Evolutionary conservation across 2,888 invertebrate genomes (phyloP), one percentile per base, ranked within the genome.

Genomic region (Choreutis nemorana): DNA sequence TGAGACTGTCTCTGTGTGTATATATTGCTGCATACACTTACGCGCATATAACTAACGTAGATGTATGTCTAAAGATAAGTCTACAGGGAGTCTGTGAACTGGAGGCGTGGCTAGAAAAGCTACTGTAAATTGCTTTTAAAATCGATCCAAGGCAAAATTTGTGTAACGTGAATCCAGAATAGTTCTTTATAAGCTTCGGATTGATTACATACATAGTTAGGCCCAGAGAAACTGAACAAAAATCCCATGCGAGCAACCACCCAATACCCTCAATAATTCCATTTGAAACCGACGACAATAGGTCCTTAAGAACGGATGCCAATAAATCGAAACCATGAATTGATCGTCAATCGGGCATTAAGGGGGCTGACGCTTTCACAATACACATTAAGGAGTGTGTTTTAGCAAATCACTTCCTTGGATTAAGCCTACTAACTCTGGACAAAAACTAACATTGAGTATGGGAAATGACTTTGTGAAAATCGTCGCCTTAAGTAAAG

Each of bases 341-440:
- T 63, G 64, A 60, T 65, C 64, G 59, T 60, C 68, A 65, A 73
- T 70, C 59, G 62, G 55, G 66, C 70, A 70, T 72, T 71, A 72
- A 70, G 63, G 50, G n/a, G 62, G 55, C 60, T 54, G 55, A 60
- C 63, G 56, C 70, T 60, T 64, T 56, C 50, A 71, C 70, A 71
- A 75, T 73, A 55, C 60, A 70, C 68, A 72, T 71, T 72, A n/a
- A 71, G 61, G 64, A 66, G 64, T 67, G 59, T 72, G 65, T 75
- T 75, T 72, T 63, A 71, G 68, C 77, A 64, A 78, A 77, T 77
- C 75, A 77, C 61, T 78, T 78, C 75, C 78, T 68, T 44, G 44
- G 49, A 49, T 52, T 44, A 39, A 50, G 45, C 49, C 50, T 50
- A 49, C 44, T 55, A 70, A 66, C 56, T 52, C 55, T 47, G 48